Percentiles rank a stretch among this genome's conserved stretches.
These are phyloP conservation scores for Amphiprion ocellaris DNA, from an alignment of 2,113 vertebrate genomes.

Conservation along the genomic window DNA sequence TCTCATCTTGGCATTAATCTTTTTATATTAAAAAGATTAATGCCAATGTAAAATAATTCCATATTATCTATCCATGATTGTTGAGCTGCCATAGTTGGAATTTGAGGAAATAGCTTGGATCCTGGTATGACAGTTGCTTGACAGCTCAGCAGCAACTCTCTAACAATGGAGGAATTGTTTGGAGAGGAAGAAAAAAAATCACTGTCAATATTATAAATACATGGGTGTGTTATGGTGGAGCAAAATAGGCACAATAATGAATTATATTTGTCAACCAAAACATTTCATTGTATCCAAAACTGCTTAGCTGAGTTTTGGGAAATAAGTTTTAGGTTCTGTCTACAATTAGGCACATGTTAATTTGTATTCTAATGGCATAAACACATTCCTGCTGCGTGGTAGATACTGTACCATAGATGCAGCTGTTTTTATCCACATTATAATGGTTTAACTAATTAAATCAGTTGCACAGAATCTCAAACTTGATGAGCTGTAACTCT, in stretches of 20 bases:
- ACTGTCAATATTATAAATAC: slow-evolving; percentile 50
- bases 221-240: slow-evolving; percentile 15
- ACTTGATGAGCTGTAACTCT: too few species aligned
- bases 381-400: not conserved
- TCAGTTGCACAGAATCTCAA: too few species aligned
- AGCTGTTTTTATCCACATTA: too few species aligned
- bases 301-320: not conserved
- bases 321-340: not conserved
- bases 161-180: slow-evolving; percentile 40
- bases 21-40: slow-evolving; percentile 35
- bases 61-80: slow-evolving; percentile 42
- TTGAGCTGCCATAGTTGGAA: slow-evolving; percentile 44
- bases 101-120: slow-evolving; percentile 49
- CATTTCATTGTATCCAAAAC: slow-evolving; percentile 1
- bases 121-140: slow-evolving; percentile 43
- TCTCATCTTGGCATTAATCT: slow-evolving; percentile 55
- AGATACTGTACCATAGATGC: too few species aligned
- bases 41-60: slow-evolving; percentile 44
- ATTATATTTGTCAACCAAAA: not conserved
- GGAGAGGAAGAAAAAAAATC: not conserved
- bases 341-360: not conserved
- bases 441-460: too few species aligned
- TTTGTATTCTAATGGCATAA: not conserved
- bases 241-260: not conserved
- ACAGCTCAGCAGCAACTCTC: slow-evolving; percentile 62